Conservation (phyloP, 2,113 vertebrate species). For the Bucco capensis region DNA sequence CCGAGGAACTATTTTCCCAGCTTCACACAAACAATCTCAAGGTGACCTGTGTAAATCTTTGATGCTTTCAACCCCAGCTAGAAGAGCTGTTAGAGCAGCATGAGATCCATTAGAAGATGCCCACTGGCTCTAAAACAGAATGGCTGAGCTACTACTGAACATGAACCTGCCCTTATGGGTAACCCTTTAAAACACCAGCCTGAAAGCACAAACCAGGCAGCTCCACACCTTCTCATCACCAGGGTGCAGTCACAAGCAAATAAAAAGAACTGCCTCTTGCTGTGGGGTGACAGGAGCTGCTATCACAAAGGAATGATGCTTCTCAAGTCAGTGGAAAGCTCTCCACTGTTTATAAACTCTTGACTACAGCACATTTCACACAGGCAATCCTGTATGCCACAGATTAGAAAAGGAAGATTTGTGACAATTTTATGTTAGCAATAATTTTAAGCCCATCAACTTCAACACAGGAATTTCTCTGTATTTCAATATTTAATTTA, state of each 20-base stretch:
- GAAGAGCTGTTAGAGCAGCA: not conserved
- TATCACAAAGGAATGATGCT: not conserved
- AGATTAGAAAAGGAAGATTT: not conserved
- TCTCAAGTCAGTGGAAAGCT: not conserved
- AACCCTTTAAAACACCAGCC: not conserved
- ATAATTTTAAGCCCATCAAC: not conserved
- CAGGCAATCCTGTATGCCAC: not conserved
- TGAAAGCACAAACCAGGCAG: not conserved
- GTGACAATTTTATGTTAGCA: not conserved
- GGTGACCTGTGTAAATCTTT: not conserved
- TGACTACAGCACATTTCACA: not conserved
- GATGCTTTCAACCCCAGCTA: not conserved
- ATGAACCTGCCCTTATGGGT: not conserved
- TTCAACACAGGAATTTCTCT: not conserved
- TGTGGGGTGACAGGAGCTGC: not conserved
- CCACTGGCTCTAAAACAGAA: not conserved
- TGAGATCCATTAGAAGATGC: not conserved
- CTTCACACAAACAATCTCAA: not conserved
- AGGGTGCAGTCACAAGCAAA: not conserved
- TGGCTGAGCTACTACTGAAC: not conserved
- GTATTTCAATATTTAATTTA: constrained; percentile 33
- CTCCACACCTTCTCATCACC: not conserved
- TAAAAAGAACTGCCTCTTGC: not conserved
- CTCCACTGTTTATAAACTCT: not conserved
- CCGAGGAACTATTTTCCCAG: not conserved